Base-by-base conservation (phyloP, 2,888 invertebrate species). In the Aporophyla nigra region DNA sequence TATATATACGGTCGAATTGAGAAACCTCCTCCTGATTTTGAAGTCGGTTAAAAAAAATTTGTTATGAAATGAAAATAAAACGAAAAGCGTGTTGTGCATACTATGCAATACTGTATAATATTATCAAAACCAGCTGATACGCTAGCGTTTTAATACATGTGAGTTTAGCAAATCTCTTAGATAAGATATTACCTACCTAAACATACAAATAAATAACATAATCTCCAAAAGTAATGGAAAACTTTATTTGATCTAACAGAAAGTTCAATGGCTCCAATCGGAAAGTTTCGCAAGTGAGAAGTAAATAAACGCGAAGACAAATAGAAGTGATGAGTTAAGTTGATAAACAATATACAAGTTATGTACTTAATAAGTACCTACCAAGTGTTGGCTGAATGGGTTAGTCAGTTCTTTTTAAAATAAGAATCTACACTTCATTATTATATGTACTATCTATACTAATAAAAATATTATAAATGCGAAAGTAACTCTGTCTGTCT, bases 251-350 rank as follows among this genome's bases (percentile, higher is more conserved):
- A 40, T 9, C 61, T 58, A 74, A 67, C 63, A 66, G 24, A 51
- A 62, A 81, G 76, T 80, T 82, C 81, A 82, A 56, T 65, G 81
- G 54, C 76, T 70, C 19, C 12, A n/a, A 65, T 67, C 66, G 70
- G 69, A 80, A 72, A 84, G 51, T 67, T 67, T 85, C 19, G 21
- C 49, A 56, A 78, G 49, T 51, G 65, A 19, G 16, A 49, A 61
- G 65, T 69, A 79, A 78, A 78, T 83, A 61, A 61, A 49, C 40
- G 12, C 6, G 6, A 66, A 59, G 65, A 70, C 14, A 59, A 80
- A 76, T 49, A 56, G 21, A 51, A 69, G 54, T 68, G 19, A 56
- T 54, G 16, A 19, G 49, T 27, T 72, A 65, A 7, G n/a, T 65
- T 65, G 21, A 53, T 77, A 63, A 58, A 53, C 58, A 7, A 59